phyloP scores from a whole-genome alignment of 2,888 invertebrate species.

The Strigamia maritima region DNA sequence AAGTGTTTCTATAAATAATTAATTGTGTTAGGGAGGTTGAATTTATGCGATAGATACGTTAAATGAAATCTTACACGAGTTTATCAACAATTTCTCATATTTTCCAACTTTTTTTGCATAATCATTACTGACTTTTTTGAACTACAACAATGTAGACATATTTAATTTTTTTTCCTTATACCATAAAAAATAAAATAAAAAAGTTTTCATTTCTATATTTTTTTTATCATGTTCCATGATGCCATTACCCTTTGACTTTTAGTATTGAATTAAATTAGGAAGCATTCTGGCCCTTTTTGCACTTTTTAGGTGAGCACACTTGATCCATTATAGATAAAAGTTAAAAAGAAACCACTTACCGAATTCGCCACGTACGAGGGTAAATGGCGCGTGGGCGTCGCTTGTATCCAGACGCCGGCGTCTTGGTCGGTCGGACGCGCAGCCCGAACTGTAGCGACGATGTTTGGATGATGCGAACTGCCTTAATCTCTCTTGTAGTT shows the following conservation, averaged over 20 bases:
- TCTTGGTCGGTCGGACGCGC: slow-evolving; percentile 7
- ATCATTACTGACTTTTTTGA: no score
- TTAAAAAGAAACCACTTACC: background rate
- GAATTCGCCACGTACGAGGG: background rate
- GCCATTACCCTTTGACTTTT: background rate
- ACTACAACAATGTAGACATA: no score
- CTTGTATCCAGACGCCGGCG: slow-evolving; percentile 16
- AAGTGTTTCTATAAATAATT: background rate
- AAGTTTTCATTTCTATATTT: no score
- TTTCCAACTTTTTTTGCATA: no score
- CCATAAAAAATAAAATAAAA: no score
- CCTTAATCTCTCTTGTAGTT: background rate
- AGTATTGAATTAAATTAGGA: background rate
- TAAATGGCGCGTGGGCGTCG: background rate
- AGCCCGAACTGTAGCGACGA: slow-evolving; percentile 13
- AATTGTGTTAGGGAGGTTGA: background rate
- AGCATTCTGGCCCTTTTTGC: background rate
- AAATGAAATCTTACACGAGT: background rate
- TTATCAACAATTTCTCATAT: background rate
- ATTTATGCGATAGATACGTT: background rate
- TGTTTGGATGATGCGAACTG: background rate
- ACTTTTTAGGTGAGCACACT: no score
- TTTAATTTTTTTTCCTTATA: no score
- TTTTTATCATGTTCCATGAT: background rate
- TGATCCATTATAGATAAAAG: background rate